Base-by-base conservation (phyloP, 2,797 vertebrate genomes). In the Leptoclinus maculatus region DNA sequence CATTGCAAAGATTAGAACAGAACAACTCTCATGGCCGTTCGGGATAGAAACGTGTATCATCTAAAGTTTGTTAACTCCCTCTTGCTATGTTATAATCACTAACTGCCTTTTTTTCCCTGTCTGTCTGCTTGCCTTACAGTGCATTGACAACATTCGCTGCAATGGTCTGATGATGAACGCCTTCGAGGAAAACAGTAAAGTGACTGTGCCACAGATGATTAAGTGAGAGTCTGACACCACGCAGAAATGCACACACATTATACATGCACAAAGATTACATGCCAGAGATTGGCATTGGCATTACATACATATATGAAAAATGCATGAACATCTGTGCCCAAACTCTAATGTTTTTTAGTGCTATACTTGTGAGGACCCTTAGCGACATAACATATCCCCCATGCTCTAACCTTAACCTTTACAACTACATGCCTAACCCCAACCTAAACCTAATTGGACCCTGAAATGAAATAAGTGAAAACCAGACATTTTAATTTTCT, bases 151-250 rank as follows among this genome's bases (percentile, higher is more conserved):
- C 91, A 99, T 99, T 86, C 97, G 98, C 68, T 99, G 98, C 91
- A 99, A 99, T 0, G 98, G 98, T 2, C 94, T 99, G 81, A 99
- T 99, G 98, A 99, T 99, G 97, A 99, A 98, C 0, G 98, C 97
- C 27, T 99, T 99, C 7, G 98, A 99, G 89, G 98, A 99, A 85
- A 99, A 98, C 83, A 98, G 97, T 86, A 99, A 99, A 95, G 97
- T 99, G 92, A 94, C 96, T 0, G 98, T 99, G 51, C 98, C 98
- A 0, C 98, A 99, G 94, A 99, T 99, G 97, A 99, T 99, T 92
- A 99, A 99, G 98, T 99, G 88, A 95, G 97, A 76, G 53, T 74
- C 29, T 7, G 49, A 78, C 47, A 47, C 64, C 19, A 27, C 0
- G 1, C 54, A 82, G 25, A 56, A 64, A 29, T 25, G 19, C 60